Percentiles rank a stretch among this genome's conserved stretches.
Evolutionary conservation across 1,140 invertebrate genomes (phyloP).

Genomic region (Alviniconcha marisindica): DNA sequence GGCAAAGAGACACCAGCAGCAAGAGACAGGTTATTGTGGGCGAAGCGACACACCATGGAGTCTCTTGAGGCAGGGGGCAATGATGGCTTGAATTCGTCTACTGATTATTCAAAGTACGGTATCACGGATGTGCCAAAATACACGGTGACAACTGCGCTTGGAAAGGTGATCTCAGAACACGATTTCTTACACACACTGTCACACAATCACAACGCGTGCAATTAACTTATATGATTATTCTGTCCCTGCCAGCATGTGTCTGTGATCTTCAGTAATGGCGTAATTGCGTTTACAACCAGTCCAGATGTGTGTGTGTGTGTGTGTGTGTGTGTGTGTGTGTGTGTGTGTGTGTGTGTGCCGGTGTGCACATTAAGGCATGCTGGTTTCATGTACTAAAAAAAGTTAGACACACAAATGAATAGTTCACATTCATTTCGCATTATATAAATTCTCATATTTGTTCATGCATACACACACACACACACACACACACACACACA

Average conservation of each 20-base stretch:
- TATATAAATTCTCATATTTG: too few species aligned
- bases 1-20: not conserved
- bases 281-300: not conserved
- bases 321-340: too few species aligned
- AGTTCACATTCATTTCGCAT: too few species aligned
- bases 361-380: too few species aligned
- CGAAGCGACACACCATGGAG: not conserved
- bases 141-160: conserved; percentile 55
- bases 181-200: not conserved
- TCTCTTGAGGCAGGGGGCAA: not conserved
- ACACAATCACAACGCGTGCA: not conserved
- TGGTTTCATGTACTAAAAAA: too few species aligned
- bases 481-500: too few species aligned
- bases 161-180: conserved; percentile 49
- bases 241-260: not conserved
- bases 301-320: too few species aligned
- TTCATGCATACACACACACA: too few species aligned
- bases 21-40: not conserved
- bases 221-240: too few species aligned
- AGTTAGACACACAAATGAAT: too few species aligned
- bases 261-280: not conserved
- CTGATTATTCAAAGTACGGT: conserved; percentile 62
- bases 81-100: conserved; percentile 38
- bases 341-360: too few species aligned
- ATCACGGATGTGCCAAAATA: conserved; percentile 58